Evolutionary conservation across 2,888 invertebrate genomes (phyloP).

Genomic region (Aromia moschata): DNA sequence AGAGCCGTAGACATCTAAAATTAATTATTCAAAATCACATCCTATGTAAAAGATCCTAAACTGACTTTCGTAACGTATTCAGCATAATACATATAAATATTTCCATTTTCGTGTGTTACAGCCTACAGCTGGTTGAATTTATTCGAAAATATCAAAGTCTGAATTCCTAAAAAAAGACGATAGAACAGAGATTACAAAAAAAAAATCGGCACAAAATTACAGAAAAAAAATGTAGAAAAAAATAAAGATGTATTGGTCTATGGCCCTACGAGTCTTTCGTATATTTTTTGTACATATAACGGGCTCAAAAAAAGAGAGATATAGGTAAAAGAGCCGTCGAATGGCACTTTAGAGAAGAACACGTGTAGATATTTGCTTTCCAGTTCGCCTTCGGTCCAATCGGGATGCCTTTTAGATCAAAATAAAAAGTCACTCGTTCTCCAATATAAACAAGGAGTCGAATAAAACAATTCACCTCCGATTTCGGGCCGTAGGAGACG

Average conservation of each 20-base stretch:
- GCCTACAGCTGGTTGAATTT: too few species aligned
- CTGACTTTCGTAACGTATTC: too few species aligned
- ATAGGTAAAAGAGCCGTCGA: not conserved
- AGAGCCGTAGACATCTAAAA: too few species aligned
- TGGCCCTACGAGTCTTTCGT: not conserved
- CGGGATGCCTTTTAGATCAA: not conserved
- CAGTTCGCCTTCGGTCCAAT: not conserved
- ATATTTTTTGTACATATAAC: not conserved
- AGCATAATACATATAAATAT: too few species aligned
- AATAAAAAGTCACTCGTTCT: conserved; percentile 1
- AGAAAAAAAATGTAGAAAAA: not conserved
- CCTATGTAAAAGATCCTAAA: too few species aligned
- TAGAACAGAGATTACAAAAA: too few species aligned
- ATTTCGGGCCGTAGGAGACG: conserved; percentile 3
- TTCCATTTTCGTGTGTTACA: too few species aligned
- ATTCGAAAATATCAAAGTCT: too few species aligned
- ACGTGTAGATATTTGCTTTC: not conserved
- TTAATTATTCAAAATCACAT: too few species aligned
- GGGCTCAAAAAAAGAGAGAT: not conserved
- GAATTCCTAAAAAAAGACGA: too few species aligned
- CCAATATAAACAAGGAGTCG: conserved; percentile 4
- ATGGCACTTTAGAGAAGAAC: not conserved
- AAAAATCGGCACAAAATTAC: not conserved
- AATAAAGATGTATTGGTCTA: too few species aligned
- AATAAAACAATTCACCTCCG: conserved; percentile 24